Evolutionary conservation across 2,888 invertebrate species (phyloP).

Genomic region (Drosophila meridionalis): DNA sequence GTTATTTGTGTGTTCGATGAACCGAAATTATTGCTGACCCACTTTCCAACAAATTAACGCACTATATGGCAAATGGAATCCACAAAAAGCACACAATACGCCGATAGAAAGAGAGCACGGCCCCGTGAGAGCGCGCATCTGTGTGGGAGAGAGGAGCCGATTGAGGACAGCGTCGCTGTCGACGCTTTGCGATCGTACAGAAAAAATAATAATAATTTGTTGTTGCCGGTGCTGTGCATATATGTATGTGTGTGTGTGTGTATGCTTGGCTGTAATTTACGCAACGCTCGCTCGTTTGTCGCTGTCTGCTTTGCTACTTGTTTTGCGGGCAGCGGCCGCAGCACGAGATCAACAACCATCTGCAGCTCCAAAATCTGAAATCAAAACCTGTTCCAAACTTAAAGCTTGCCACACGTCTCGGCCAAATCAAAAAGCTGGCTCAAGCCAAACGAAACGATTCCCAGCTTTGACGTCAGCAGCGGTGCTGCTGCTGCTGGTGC

Average conservation of each 20-base stretch:
- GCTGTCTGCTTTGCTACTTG: conserved; percentile 69
- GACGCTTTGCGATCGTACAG: conserved; percentile 44
- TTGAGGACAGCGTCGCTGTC: conserved; percentile 52
- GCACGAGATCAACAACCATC: conserved; percentile 74
- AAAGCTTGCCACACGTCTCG: conserved; percentile 76
- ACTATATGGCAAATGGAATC: conserved; percentile 77
- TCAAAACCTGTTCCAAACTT: conserved; percentile 71
- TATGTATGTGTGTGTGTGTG: conserved; percentile 13
- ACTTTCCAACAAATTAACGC: conserved; percentile 73
- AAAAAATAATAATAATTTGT: conserved; percentile 38
- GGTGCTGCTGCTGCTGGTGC: conserved; percentile 16
- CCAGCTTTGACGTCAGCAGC: conserved; percentile 60
- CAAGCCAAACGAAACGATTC: conserved; percentile 56
- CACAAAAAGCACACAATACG: conserved; percentile 51
- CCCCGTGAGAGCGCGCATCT: conserved; percentile 7
- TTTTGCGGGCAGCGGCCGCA: conserved; percentile 48
- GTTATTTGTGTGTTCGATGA: conserved; percentile 79
- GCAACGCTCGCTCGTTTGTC: conserved; percentile 73
- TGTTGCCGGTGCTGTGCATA: conserved; percentile 8
- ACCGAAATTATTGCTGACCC: conserved; percentile 76
- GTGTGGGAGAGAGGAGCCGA: conserved; percentile 33
- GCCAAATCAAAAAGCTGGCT: conserved; percentile 75
- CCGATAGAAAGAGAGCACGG: conserved; percentile 58
- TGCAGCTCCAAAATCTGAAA: conserved; percentile 72
- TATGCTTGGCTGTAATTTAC: conserved; percentile 69